Evolutionary conservation across 1,140 invertebrate genomes (phyloP).

Genomic region (Leucophenga varia): DNA sequence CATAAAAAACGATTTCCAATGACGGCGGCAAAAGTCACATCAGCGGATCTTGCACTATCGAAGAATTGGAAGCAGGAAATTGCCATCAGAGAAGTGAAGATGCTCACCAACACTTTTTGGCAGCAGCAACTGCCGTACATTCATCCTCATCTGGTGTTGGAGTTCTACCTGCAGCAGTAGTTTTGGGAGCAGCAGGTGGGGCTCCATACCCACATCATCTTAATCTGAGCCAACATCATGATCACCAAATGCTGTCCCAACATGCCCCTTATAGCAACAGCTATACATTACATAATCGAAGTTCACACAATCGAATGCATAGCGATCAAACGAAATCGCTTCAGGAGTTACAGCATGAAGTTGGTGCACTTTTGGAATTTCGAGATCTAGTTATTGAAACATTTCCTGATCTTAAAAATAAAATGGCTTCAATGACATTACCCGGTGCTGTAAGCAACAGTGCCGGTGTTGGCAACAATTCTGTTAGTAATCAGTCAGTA

Average conservation of each 20-base stretch:
- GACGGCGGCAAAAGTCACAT: too few relatives aligned
- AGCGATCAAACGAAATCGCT: constrained; percentile 56
- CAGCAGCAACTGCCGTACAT: too few relatives aligned
- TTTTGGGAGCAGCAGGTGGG: constrained; percentile 28
- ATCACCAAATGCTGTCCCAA: constrained; percentile 32
- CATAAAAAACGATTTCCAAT: too few relatives aligned
- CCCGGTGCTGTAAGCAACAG: constrained; percentile 51
- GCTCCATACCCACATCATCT: constrained; percentile 43
- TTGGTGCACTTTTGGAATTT: constrained; percentile 83
- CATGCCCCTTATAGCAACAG: constrained; percentile 42
- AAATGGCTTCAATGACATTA: constrained; percentile 65
- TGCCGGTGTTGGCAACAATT: constrained; percentile 25
- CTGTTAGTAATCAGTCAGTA: background rate
- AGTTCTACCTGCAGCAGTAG: constrained; percentile 31
- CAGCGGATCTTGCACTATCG: too few relatives aligned
- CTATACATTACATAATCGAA: constrained; percentile 36
- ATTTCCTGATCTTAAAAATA: constrained; percentile 82
- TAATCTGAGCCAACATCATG: constrained; percentile 36
- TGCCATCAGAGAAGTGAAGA: too few relatives aligned
- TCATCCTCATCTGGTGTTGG: constrained; percentile 22
- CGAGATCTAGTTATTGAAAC: constrained; percentile 88
- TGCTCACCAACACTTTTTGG: too few relatives aligned
- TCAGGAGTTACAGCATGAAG: constrained; percentile 84
- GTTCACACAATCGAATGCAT: constrained; percentile 44
- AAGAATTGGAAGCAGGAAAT: too few relatives aligned